Conservation (phyloP, 2,113 vertebrate genomes). For the Alligator mississippiensis region DNA sequence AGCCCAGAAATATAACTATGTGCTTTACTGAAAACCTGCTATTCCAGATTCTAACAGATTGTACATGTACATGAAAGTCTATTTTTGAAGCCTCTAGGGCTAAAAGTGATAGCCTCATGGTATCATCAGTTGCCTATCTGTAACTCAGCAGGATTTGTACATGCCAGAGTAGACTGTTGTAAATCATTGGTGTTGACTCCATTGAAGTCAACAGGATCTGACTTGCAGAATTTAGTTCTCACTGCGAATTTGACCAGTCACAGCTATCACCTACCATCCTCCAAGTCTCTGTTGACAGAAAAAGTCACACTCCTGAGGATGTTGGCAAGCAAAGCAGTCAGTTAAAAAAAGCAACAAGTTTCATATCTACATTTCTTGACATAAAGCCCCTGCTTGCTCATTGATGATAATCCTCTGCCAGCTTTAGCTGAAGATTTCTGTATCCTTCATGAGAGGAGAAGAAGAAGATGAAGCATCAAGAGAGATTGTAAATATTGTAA, state of each 20-base stretch:
- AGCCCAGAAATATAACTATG: neutral
- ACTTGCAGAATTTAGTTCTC: neutral
- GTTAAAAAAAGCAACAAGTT: neutral
- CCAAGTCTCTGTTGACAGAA: slow-evolving; percentile 24
- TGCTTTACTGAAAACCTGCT: neutral
- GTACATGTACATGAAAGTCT: neutral
- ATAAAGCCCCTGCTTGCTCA: slow-evolving; percentile 7
- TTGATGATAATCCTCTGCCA: neutral
- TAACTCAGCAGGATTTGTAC: neutral
- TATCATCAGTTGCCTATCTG: neutral
- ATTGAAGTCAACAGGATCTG: neutral
- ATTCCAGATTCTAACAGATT: neutral
- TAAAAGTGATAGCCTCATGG: neutral
- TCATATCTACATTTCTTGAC: neutral
- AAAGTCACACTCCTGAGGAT: neutral
- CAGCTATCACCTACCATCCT: neutral
- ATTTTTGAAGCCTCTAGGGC: neutral
- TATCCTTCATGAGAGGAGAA: neutral
- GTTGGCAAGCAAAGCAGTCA: slow-evolving; percentile 25
- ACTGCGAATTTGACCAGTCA: neutral
- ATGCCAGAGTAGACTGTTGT: fast-evolving
- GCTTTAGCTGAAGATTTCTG: neutral
- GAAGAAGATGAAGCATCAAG: neutral
- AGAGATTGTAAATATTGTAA: neutral
- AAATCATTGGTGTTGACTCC: neutral